phyloP scores from a whole-genome alignment of 2,113 vertebrate species.

The Synodontis membranacea region DNA sequence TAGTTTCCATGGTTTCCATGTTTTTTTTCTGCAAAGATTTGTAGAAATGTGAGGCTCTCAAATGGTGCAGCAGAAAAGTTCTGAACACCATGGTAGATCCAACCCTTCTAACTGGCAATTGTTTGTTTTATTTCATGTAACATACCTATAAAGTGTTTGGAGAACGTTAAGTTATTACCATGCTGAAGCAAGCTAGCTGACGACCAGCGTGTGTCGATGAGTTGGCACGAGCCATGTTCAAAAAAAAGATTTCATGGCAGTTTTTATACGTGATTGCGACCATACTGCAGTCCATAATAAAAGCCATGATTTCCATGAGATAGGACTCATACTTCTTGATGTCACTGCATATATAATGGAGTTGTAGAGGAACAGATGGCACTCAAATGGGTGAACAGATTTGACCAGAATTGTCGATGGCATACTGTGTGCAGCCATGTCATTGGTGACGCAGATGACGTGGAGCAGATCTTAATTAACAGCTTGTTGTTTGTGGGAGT shows the following conservation, averaged over 20 bases:
- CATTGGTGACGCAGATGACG: conserved; percentile 22
- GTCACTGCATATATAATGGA: background rate
- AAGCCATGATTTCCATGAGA: background rate
- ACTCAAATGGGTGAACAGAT: conserved; percentile 28
- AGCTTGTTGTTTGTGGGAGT: conserved; percentile 2
- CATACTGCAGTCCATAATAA: background rate
- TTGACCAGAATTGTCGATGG: conserved; percentile 22
- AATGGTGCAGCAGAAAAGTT: background rate
- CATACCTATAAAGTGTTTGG: background rate
- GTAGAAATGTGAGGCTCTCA: background rate
- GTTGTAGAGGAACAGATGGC: conserved; percentile 22
- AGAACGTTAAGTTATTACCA: background rate
- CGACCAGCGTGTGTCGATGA: background rate
- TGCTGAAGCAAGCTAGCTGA: background rate
- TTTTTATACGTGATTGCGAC: background rate
- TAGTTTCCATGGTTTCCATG: background rate
- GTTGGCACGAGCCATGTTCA: background rate
- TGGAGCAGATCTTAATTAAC: conserved; percentile 33
- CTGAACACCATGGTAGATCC: background rate
- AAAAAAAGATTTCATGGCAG: background rate
- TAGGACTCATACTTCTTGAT: background rate
- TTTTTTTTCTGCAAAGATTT: background rate
- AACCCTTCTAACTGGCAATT: background rate
- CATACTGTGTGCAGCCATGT: conserved; percentile 22
- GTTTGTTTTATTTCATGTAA: background rate